Evolutionary conservation across 2,888 invertebrate species (phyloP), one percentile per base, ranked within the genome.

Genomic region (Hyalella azteca): DNA sequence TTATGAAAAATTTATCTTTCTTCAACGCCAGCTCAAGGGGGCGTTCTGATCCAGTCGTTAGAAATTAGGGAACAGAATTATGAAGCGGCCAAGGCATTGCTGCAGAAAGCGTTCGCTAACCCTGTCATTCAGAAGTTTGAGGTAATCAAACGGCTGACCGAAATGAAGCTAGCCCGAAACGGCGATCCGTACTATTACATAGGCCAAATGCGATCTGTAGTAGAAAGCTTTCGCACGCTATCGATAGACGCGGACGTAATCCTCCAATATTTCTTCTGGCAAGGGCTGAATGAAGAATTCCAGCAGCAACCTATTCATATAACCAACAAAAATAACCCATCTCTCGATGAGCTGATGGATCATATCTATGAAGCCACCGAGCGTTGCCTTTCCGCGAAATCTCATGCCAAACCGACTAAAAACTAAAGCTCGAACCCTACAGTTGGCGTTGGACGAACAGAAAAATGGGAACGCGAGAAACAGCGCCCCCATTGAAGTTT

Each of bases 311-410:
- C 36, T 26, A 76, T 45, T n/a, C 48, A 45, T 45, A 45, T 76
- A 7, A 76, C 45, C 13, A 76, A 76, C 26, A 76, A 76, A 76
- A 76, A n/a, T 76, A 76, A 45, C 2, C 66, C 76, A 3, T 75
- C 75, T 75, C 75, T 75, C n/a, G 19, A 32, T 3, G 40, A 75
- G 0, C 22, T n/a, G n/a, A n/a, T n/a, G n/a, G n/a, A n/a, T n/a
- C n/a, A n/a, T n/a, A n/a, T n/a, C n/a, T n/a, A n/a, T n/a, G n/a
- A n/a, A n/a, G n/a, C n/a, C n/a, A n/a, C n/a, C n/a, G n/a, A n/a
- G n/a, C n/a, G n/a, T n/a, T n/a, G n/a, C n/a, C n/a, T n/a, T n/a
- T n/a, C n/a, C n/a, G n/a, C n/a, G n/a, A n/a, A n/a, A n/a, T n/a
- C n/a, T n/a, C n/a, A n/a, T n/a, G n/a, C n/a, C n/a, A n/a, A n/a